Evolutionary conservation across 2,797 vertebrate species (phyloP).

Genomic region (Psittacula echo): DNA sequence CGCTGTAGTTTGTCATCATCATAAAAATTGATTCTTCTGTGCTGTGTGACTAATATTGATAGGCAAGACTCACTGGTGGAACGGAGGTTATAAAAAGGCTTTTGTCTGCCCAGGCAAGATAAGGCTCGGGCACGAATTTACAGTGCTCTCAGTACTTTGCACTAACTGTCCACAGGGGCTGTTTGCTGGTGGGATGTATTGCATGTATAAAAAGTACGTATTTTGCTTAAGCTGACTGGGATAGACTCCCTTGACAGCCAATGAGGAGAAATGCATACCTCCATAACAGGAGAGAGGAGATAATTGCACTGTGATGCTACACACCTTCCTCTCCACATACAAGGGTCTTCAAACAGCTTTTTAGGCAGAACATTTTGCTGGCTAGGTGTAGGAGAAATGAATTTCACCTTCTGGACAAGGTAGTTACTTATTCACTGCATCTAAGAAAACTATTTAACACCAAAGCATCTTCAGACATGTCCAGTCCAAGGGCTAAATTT

Average conservation of each 20-base stretch:
- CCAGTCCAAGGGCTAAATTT: background rate
- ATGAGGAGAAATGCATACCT: background rate
- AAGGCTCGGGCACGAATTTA: conserved; percentile 18
- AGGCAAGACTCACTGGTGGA: background rate
- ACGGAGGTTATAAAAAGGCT: background rate
- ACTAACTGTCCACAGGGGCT: background rate
- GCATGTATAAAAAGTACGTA: background rate
- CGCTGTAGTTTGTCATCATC: conserved; percentile 51
- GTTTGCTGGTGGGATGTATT: background rate
- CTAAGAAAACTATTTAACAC: background rate
- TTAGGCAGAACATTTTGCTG: background rate
- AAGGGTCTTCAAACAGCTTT: background rate
- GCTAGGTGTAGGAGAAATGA: background rate
- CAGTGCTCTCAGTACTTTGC: background rate
- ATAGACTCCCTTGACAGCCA: background rate
- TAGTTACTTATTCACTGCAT: background rate
- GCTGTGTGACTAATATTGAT: conserved; percentile 44
- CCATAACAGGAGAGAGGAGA: background rate
- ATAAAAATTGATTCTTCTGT: conserved; percentile 56
- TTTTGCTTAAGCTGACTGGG: background rate
- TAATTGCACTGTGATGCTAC: background rate
- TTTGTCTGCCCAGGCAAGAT: conserved; percentile 34
- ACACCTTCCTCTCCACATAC: background rate
- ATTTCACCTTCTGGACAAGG: background rate
- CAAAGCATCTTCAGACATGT: background rate